Evolutionary conservation across 2,113 vertebrate genomes (phyloP).

Genomic region (Mus pahari): DNA sequence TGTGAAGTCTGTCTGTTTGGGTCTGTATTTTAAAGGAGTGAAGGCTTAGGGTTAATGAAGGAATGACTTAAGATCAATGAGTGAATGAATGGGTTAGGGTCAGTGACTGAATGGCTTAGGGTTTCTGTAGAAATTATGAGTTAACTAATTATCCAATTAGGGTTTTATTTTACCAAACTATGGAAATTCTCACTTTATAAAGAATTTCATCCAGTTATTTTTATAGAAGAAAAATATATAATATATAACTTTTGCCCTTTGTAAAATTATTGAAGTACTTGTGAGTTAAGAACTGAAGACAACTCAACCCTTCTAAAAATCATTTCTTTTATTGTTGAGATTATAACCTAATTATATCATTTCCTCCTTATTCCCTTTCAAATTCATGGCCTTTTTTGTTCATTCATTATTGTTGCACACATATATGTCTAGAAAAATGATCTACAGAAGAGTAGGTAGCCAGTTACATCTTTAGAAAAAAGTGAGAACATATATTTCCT

Average conservation of each 20-base stretch:
- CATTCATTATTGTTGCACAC: background rate
- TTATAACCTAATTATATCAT: background rate
- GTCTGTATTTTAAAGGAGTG: conserved; percentile 38
- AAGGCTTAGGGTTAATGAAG: background rate
- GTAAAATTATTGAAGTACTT: conserved; percentile 53
- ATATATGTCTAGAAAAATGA: background rate
- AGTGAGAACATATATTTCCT: background rate
- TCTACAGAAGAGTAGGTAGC: background rate
- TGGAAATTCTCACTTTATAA: background rate
- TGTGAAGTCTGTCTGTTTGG: conserved; percentile 68
- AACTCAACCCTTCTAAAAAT: conserved; percentile 14
- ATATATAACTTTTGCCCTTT: background rate
- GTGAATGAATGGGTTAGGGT: conserved; percentile 10
- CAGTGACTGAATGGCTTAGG: background rate
- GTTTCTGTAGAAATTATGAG: conserved; percentile 42
- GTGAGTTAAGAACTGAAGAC: conserved; percentile 47
- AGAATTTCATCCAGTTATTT: conserved; percentile 27
- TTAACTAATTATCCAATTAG: conserved; percentile 12
- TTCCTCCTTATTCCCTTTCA: background rate
- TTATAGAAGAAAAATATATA: conserved; percentile 60
- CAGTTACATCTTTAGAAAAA: background rate
- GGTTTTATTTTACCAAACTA: conserved; percentile 53
- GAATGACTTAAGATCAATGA: conserved; percentile 6
- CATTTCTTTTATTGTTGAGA: background rate
- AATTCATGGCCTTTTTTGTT: background rate